Percentiles rank a stretch among this genome's conserved stretches.
Conservation (phyloP, 2,888 invertebrate species). For the Tyria jacobaeae region DNA sequence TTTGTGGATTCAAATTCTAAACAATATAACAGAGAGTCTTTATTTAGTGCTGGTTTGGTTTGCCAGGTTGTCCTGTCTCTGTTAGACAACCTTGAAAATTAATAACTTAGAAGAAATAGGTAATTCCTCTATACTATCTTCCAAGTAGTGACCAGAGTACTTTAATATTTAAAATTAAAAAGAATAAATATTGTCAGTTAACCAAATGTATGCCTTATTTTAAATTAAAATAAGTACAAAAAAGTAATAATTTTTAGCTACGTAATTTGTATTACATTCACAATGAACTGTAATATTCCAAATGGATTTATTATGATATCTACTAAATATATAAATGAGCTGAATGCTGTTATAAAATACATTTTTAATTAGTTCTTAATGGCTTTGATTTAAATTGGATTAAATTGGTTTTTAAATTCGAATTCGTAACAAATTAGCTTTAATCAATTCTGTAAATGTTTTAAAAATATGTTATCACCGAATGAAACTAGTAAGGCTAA, state of each 20-base stretch:
- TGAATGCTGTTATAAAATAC: conserved; percentile 4
- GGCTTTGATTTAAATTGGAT: background rate
- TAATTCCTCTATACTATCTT: too few species aligned
- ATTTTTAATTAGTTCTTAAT: conserved; percentile 13
- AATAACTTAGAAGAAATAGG: too few species aligned
- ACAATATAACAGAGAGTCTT: too few species aligned
- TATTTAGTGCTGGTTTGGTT: too few species aligned
- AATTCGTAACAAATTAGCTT: background rate
- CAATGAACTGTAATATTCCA: conserved; percentile 12
- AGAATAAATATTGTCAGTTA: too few species aligned
- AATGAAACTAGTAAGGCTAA: too few species aligned
- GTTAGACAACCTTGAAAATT: too few species aligned
- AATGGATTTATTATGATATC: conserved; percentile 12
- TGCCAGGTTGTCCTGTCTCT: too few species aligned
- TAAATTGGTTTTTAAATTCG: background rate
- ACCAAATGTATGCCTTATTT: conserved; percentile 14
- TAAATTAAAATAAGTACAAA: conserved; percentile 14
- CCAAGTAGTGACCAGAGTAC: too few species aligned
- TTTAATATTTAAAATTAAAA: too few species aligned
- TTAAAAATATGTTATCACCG: background rate
- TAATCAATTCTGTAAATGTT: background rate
- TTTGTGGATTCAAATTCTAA: too few species aligned
- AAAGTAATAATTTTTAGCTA: conserved; percentile 12
- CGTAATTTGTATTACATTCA: conserved; percentile 25
- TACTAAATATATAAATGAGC: conserved; percentile 22